phyloP scores from a whole-genome alignment of 2,888 invertebrate genomes.

The Rhamnusium bicolor region DNA sequence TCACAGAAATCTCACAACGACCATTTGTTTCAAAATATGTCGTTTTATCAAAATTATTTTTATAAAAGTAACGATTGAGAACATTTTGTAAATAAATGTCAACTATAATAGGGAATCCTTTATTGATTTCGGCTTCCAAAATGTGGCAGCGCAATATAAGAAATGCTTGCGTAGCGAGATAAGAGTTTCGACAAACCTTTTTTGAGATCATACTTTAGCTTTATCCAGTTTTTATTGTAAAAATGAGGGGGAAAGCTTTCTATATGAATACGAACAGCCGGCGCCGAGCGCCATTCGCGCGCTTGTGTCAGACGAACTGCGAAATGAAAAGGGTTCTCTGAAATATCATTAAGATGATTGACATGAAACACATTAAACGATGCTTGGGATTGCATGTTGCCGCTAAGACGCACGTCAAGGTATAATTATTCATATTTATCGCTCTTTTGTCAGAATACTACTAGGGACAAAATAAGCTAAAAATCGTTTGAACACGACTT shows the following conservation, averaged over 20 bases:
- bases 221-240: constrained; percentile 39
- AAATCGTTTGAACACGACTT: constrained; percentile 32
- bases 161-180: constrained; percentile 26
- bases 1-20: not conserved
- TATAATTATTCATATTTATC: constrained; percentile 69
- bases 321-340: constrained; percentile 58
- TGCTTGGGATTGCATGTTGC: constrained; percentile 68
- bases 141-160: constrained; percentile 17
- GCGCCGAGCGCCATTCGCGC: constrained; percentile 57
- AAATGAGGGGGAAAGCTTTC: constrained; percentile 49
- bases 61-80: not conserved
- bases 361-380: constrained; percentile 70
- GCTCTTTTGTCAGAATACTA: constrained; percentile 54
- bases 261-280: constrained; percentile 60
- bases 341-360: constrained; percentile 71
- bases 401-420: constrained; percentile 63
- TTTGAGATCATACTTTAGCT: constrained; percentile 27
- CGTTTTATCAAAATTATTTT: not conserved
- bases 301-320: constrained; percentile 61
- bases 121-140: constrained; percentile 8
- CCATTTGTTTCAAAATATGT: not conserved
- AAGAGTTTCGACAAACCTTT: constrained; percentile 25
- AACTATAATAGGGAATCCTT: not conserved
- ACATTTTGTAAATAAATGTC: not conserved
- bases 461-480: constrained; percentile 35